A percentile compares a stretch with the other conserved stretches of the same genome.
Evolutionary conservation across 2,113 vertebrate genomes (phyloP).

Genomic region (Anolis sagrei): DNA sequence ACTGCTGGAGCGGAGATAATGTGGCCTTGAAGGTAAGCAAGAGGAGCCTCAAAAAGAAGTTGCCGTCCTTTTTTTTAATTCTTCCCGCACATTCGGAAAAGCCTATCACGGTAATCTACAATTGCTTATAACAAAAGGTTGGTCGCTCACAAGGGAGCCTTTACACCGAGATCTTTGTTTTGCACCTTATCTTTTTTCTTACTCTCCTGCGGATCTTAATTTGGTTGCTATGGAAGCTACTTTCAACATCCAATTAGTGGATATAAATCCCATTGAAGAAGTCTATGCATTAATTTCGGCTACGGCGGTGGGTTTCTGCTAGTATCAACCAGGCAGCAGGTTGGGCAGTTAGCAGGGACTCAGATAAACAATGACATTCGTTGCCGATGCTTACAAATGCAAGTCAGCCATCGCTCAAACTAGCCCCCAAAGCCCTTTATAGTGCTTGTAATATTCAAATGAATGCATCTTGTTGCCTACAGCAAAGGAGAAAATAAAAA

Average conservation of each 20-base stretch:
- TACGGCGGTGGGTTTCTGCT: neutral
- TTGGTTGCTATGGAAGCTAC: conserved; percentile 27
- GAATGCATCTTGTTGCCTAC: neutral
- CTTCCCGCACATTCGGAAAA: neutral
- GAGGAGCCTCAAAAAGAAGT: neutral
- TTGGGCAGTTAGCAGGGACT: neutral
- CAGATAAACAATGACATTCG: neutral
- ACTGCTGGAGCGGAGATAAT: neutral
- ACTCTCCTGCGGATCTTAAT: conserved; percentile 19
- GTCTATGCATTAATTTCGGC: neutral
- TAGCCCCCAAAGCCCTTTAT: neutral
- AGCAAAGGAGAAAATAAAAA: neutral
- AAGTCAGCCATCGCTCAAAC: neutral
- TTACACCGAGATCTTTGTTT: conserved; percentile 29
- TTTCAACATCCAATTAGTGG: conserved; percentile 30
- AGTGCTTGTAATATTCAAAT: neutral
- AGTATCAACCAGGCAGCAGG: neutral
- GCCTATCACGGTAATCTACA: conserved; percentile 1
- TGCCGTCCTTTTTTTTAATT: neutral
- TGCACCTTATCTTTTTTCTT: conserved; percentile 10
- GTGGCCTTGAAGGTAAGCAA: neutral
- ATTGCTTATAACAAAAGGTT: neutral
- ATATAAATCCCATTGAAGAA: conserved; percentile 29
- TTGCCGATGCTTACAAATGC: neutral
- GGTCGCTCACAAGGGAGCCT: neutral